Conservation (phyloP, 2,888 invertebrate species). For the Tetrapedia diversipes region DNA sequence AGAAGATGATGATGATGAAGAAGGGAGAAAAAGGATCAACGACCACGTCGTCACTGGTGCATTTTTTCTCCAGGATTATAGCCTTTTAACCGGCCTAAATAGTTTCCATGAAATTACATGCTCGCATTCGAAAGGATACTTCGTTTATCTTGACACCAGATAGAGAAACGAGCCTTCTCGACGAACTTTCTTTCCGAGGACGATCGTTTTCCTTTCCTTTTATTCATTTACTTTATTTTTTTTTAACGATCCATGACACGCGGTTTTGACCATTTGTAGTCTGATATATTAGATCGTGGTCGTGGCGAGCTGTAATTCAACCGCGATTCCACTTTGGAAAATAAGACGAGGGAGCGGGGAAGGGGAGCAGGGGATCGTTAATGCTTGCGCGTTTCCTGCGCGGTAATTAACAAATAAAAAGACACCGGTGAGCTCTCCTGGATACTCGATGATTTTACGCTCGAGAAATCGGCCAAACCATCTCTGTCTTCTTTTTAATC, state of each 20-base stretch:
- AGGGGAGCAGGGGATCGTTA: conserved; percentile 12
- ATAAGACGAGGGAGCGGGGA: conserved; percentile 1
- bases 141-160: conserved; percentile 29
- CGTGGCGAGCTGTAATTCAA: conserved; percentile 37
- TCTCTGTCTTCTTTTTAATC: neutral
- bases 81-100: conserved; percentile 45
- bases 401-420: conserved; percentile 22
- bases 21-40: conserved; percentile 32
- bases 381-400: conserved; percentile 29
- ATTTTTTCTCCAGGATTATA: conserved; percentile 15
- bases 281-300: conserved; percentile 45
- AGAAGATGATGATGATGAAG: neutral
- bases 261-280: conserved; percentile 37
- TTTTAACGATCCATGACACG: neutral
- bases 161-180: conserved; percentile 6
- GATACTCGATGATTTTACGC: conserved; percentile 20
- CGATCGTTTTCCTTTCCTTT: conserved; percentile 28
- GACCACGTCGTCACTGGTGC: conserved; percentile 25
- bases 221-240: neutral
- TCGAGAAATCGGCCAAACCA: neutral
- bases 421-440: neutral
- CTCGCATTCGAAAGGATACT: conserved; percentile 42
- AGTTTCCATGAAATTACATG: conserved; percentile 48
- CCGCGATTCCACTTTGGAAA: conserved; percentile 21
- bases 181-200: conserved; percentile 35